These are phyloP conservation scores for Hemicordylus capensis DNA, from an alignment of 2,113 vertebrate genomes.

Conservation along the genomic window DNA sequence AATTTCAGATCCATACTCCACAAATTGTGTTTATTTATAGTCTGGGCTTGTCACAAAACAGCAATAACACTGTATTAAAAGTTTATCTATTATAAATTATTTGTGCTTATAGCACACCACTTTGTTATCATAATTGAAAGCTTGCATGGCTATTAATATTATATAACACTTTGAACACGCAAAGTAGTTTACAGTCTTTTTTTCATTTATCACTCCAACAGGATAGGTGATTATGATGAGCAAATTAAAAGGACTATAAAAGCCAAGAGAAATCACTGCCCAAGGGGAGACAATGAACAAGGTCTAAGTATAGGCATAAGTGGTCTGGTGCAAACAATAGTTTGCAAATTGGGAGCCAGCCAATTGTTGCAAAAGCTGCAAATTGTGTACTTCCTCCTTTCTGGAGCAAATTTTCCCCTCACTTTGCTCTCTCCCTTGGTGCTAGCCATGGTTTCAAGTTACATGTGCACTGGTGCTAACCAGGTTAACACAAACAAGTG, in stretches of 20 bases:
- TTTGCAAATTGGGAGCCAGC: not conserved
- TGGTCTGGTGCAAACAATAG: not conserved
- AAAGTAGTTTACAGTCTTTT: slow-evolving; percentile 3
- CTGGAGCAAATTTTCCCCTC: no score
- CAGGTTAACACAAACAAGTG: not conserved
- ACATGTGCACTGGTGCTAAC: not conserved
- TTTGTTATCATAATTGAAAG: slow-evolving; percentile 35
- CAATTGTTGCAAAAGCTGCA: no score
- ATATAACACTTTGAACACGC: slow-evolving; percentile 3
- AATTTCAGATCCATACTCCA: slow-evolving; percentile 16
- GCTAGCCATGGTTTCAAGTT: not conserved
- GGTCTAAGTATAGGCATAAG: not conserved
- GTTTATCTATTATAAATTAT: slow-evolving; percentile 43
- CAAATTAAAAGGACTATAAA: not conserved
- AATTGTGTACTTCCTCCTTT: no score
- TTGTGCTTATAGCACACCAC: slow-evolving; percentile 24
- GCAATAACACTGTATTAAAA: not conserved
- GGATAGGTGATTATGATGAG: not conserved
- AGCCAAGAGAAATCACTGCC: not conserved
- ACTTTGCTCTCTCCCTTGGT: not conserved
- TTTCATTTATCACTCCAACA: slow-evolving; percentile 1
- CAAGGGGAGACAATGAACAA: not conserved
- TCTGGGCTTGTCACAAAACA: slow-evolving; percentile 20
- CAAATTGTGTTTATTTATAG: not conserved
- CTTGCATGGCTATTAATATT: slow-evolving; percentile 19